Percentiles rank a stretch among this genome's conserved stretches.
These are phyloP conservation scores for Luehdorfia chinensis DNA, from an alignment of 1,140 invertebrate genomes.

Conservation along the genomic window DNA sequence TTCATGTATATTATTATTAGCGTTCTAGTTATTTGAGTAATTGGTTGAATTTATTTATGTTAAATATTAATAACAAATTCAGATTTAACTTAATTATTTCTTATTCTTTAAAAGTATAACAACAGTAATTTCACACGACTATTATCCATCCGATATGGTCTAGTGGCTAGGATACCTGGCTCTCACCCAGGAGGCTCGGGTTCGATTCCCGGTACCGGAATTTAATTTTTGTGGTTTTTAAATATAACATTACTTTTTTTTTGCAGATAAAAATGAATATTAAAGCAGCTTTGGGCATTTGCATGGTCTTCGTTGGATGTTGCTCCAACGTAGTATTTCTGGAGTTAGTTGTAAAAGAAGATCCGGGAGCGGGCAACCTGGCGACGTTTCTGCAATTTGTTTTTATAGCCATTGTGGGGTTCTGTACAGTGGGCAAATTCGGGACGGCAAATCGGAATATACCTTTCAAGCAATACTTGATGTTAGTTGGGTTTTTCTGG, in stretches of 20 bases:
- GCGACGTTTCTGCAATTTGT: slow-evolving; percentile 96
- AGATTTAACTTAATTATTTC: no score
- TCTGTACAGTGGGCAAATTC: slow-evolving; percentile 92
- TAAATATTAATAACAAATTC: not conserved
- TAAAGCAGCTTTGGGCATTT: slow-evolving; percentile 83
- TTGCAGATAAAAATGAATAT: slow-evolving; percentile 77
- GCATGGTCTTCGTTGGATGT: slow-evolving; percentile 92
- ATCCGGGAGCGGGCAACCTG: slow-evolving; percentile 94
- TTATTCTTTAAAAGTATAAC: no score
- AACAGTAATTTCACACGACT: no score
- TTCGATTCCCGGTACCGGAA: slow-evolving; percentile 58
- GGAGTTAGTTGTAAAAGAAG: slow-evolving; percentile 91
- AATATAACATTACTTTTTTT: slow-evolving; percentile 29
- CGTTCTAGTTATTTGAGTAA: not conserved
- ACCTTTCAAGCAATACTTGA: slow-evolving; percentile 88
- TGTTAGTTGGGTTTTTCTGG: slow-evolving; percentile 95
- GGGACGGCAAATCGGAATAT: slow-evolving; percentile 86
- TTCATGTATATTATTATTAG: not conserved
- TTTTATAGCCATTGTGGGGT: slow-evolving; percentile 94
- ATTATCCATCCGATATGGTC: slow-evolving; percentile 40
- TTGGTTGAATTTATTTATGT: not conserved
- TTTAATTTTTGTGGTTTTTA: slow-evolving; percentile 27
- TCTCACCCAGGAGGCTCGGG: slow-evolving; percentile 50
- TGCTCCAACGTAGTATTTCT: slow-evolving; percentile 95
- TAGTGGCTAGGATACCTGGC: slow-evolving; percentile 51